These are phyloP conservation scores for Ispidina lecontei DNA, from an alignment of 2,797 vertebrate genomes.

Conservation along the genomic window DNA sequence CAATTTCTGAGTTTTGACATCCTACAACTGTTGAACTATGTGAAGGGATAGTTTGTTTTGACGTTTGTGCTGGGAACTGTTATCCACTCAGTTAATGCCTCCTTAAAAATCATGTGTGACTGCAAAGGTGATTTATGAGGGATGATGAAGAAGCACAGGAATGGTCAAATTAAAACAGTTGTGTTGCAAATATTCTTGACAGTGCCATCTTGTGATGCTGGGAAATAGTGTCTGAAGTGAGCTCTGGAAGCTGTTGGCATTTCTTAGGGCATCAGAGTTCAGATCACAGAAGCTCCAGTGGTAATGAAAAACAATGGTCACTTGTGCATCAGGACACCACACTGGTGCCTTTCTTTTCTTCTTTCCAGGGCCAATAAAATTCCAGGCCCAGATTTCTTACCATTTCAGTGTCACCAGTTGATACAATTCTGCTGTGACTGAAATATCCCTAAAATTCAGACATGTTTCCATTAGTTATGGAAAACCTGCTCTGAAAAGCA, in stretches of 20 bases:
- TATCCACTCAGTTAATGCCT: neutral
- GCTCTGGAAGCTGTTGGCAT: neutral
- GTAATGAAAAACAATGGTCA: neutral
- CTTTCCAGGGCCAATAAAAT: neutral
- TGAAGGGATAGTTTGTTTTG: neutral
- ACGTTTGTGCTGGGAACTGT: neutral
- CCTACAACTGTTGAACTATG: neutral
- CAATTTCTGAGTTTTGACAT: neutral
- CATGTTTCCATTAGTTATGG: neutral
- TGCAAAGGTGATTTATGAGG: neutral
- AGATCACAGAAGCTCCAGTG: neutral
- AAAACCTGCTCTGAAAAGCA: neutral
- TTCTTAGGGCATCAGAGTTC: neutral
- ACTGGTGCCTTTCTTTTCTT: neutral
- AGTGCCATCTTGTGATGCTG: neutral
- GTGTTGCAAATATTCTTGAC: neutral
- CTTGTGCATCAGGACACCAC: neutral
- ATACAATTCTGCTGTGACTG: neutral
- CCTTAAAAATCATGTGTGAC: neutral
- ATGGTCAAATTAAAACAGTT: neutral
- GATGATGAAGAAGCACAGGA: neutral
- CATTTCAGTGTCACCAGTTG: neutral
- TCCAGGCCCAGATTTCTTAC: neutral
- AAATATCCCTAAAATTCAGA: neutral
- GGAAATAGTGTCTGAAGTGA: neutral